Percentiles rank a stretch among this genome's conserved stretches.
phyloP scores from a whole-genome alignment of 2,888 invertebrate species.

The Quadroppia sp. region DNA sequence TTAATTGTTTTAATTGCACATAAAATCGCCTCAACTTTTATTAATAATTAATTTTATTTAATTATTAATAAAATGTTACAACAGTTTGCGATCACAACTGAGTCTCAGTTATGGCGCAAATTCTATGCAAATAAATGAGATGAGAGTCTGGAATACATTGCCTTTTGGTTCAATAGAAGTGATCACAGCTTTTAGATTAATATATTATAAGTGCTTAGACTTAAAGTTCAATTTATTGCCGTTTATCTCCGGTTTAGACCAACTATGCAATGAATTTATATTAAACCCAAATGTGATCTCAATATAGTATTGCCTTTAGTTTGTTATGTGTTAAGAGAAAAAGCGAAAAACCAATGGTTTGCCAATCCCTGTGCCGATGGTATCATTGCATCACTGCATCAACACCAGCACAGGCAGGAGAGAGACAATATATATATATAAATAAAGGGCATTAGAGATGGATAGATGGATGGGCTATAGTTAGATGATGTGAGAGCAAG shows the following conservation, averaged over 20 bases:
- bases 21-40: slow-evolving; percentile 11
- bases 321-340: neutral
- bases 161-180: slow-evolving; percentile 10
- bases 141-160: slow-evolving; percentile 4
- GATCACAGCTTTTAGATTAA: slow-evolving; percentile 28
- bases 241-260: neutral
- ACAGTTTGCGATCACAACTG: neutral
- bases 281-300: neutral
- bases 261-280: slow-evolving; percentile 15
- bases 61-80: neutral
- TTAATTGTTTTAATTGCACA: slow-evolving; percentile 18
- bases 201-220: neutral
- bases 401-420: neutral
- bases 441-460: neutral
- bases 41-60: neutral
- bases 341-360: neutral
- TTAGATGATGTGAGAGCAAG: slow-evolving; percentile 18
- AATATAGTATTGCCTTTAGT: neutral
- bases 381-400: neutral
- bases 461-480: slow-evolving; percentile 15
- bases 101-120: neutral
- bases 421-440: neutral
- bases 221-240: slow-evolving; percentile 10
- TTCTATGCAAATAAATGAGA: neutral
- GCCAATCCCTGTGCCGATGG: neutral